Evolutionary conservation across 2,113 vertebrate genomes (phyloP), one percentile per base, ranked within the genome.

Genomic region (Pseudois nayaur): DNA sequence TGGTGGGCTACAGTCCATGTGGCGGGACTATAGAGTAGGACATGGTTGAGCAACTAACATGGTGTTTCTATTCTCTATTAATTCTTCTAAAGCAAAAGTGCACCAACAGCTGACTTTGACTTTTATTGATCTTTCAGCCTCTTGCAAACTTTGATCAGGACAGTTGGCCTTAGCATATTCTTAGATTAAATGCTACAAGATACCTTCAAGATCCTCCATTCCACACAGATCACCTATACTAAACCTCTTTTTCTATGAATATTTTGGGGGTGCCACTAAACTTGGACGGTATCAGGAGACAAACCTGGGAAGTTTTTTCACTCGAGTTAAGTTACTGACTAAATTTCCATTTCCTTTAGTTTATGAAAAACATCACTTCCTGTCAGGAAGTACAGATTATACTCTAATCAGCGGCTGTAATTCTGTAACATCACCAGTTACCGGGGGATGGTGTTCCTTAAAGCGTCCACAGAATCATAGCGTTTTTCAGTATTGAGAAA

Each of bases 361-460:
- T 29, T 33, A 48, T 11, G 27, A 81, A 21, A 74, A 3, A 40
- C 2, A 12, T 23, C 0, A 0, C 3, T 36, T 21, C 7, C 6
- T 6, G 2, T n/a, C 27, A 88, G 83, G 13, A 71, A 16, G n/a
- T 11, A 11, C 8, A 33, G 25, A 52, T 6, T 52, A 11, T 1
- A 0, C 31, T 14, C 1, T 71, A 92, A 92, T 92, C 57, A 94
- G 23, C 0, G 87, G 40, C 19, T 4, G 0, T 17, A 6, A 29
- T 64, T 74, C 57, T 43, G 25, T 27, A 0, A 14, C 0, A 1
- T 97, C 87, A 55, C 74, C 95, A 94, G 94, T 95, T 45, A 29
- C 87, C 11, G 2, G 21, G 36, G 11, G 0, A 45, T 8, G 29
- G 50, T 48, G 55, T 48, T 84, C 4, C 45, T 27, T 2, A 8